A percentile compares a stretch with the other conserved stretches of the same genome.
Conservation (phyloP, 1,140 invertebrate species). For the Cherax quadricarinatus region DNA sequence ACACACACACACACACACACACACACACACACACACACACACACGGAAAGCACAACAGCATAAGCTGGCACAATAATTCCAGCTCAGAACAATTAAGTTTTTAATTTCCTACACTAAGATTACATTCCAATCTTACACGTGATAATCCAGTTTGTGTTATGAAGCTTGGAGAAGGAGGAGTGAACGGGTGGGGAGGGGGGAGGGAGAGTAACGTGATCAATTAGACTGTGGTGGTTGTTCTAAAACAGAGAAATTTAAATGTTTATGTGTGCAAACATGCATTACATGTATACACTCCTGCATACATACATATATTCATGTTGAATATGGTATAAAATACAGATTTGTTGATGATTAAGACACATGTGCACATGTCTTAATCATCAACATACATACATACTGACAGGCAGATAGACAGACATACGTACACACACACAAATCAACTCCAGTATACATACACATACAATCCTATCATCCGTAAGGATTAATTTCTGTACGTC, state of each 20-base stretch:
- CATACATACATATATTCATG: too few species aligned
- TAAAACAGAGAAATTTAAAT: not conserved
- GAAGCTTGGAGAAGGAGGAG: not conserved
- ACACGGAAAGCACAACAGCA: not conserved
- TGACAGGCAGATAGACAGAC: not conserved
- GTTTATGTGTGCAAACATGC: too few species aligned
- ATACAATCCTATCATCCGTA: not conserved
- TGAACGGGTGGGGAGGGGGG: not conserved
- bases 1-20: not conserved
- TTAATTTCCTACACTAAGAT: slow-evolving; percentile 38
- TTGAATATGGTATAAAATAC: too few species aligned
- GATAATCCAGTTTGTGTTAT: slow-evolving; percentile 43
- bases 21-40: not conserved
- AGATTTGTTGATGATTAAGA: too few species aligned
- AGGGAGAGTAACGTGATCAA: too few species aligned
- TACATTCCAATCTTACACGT: slow-evolving; percentile 25
- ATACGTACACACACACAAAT: slow-evolving; percentile 11
- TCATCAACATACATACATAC: not conserved
- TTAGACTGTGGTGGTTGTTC: too few species aligned
- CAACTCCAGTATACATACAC: not conserved
- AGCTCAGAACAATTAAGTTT: slow-evolving; percentile 38
- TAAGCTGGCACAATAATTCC: not conserved
- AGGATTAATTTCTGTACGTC: too few species aligned
- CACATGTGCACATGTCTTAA: too few species aligned
- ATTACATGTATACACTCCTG: too few species aligned